These are phyloP conservation scores for Bos taurus DNA, from an alignment of 2,113 vertebrate genomes.

Conservation along the genomic window DNA sequence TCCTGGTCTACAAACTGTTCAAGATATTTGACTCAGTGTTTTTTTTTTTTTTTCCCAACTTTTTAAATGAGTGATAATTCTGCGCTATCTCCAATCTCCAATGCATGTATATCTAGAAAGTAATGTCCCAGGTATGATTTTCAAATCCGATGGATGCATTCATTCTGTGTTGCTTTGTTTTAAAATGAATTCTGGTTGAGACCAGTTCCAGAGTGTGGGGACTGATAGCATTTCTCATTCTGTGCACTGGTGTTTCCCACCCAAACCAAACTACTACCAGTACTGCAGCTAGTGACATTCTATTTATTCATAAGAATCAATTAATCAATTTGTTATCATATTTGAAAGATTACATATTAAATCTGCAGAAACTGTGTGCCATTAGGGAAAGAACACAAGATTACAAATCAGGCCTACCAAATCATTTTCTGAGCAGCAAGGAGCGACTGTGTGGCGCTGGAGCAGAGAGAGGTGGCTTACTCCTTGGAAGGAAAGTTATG, in stretches of 20 bases:
- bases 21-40: background rate
- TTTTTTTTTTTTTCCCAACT: background rate
- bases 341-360: background rate
- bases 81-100: background rate
- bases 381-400: background rate
- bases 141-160: background rate
- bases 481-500: background rate
- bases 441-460: too few relatives aligned
- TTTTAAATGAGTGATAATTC: background rate
- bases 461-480: background rate
- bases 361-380: background rate
- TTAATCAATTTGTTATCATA: background rate
- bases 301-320: background rate
- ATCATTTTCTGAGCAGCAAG: too few relatives aligned
- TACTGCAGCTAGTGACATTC: background rate
- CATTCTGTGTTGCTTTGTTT: background rate
- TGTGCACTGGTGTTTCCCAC: background rate
- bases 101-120: background rate
- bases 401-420: background rate
- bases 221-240: background rate
- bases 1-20: background rate
- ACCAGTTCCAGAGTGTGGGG: background rate
- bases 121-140: background rate
- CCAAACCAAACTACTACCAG: background rate
- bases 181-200: background rate